A percentile compares a stretch with the other conserved stretches of the same genome.
phyloP scores from a whole-genome alignment of 2,113 vertebrate genomes.

The Potamarius usumacintae region DNA sequence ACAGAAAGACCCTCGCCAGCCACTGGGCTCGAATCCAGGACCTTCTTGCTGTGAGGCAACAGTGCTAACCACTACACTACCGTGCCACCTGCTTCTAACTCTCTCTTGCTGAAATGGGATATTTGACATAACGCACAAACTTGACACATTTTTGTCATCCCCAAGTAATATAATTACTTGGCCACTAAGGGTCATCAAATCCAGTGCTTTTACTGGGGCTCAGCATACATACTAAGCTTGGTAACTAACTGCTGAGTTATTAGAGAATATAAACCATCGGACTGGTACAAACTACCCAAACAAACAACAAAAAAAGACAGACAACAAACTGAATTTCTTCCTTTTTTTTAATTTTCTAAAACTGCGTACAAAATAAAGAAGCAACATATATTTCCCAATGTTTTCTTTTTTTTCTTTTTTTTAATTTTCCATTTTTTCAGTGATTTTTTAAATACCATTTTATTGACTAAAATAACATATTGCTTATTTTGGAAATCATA shows the following conservation, averaged over 20 bases:
- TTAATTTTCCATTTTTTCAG: slow-evolving; percentile 40
- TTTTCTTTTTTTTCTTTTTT: slow-evolving; percentile 42
- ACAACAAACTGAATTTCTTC: slow-evolving; percentile 41
- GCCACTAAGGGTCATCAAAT: background rate
- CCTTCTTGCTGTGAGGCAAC: no score
- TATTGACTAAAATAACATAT: slow-evolving; percentile 64
- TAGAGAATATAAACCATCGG: background rate
- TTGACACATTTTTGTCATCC: no score
- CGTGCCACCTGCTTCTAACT: no score
- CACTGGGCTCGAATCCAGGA: no score
- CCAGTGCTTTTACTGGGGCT: background rate
- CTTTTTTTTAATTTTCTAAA: slow-evolving; percentile 59
- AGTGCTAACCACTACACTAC: no score
- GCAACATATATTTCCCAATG: slow-evolving; percentile 56
- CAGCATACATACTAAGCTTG: background rate
- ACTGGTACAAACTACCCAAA: background rate
- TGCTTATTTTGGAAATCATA: slow-evolving; percentile 58
- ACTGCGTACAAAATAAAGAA: slow-evolving; percentile 62
- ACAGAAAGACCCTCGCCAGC: no score
- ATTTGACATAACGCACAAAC: background rate
- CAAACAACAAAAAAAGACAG: slow-evolving; percentile 41
- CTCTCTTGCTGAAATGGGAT: background rate
- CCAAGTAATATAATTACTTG: background rate
- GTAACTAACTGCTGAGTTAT: background rate
- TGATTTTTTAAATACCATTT: slow-evolving; percentile 52